Base-by-base conservation (phyloP, 2,888 invertebrate species). In the Hydroisotoma schaefferi region DNA sequence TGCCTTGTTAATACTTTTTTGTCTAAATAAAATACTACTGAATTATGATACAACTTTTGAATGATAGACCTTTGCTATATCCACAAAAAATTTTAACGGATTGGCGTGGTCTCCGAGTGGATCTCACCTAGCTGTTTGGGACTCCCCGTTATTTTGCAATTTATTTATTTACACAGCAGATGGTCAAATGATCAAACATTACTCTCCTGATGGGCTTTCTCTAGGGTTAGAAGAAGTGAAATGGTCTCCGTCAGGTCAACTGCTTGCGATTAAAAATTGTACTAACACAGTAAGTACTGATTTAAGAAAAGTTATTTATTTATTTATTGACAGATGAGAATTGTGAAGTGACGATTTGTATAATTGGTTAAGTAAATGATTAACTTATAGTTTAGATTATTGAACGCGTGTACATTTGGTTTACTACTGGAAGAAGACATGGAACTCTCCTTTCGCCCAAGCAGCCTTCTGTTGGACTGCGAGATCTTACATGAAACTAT, bases 321-420 rank as follows among this genome's bases (percentile, higher is more conserved):
- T 10, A 33, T 33, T 33, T 15, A 10, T 33, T 33, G 33, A 33
- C 33, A 33, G 15, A 10, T 6, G 15, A 40, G 15, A 18, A 40
- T 40, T 40, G 20, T 33, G n/a, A n/a, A n/a, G n/a, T n/a, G n/a
- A n/a, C n/a, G n/a, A n/a, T n/a, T n/a, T n/a, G n/a, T n/a, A n/a
- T n/a, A n/a, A n/a, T n/a, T n/a, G n/a, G n/a, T n/a, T n/a, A n/a
- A n/a, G n/a, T 40, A 18, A 18, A 40, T 40, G 15, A 15, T 8
- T 10, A 15, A 8, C 5, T 40, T 40, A 4, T 20, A 40, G 40
- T 15, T 40, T 4, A 5, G 40, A 15, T 18, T 68, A 15, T 52
- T 68, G 26, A 68, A 68, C 57, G 55, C 56, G n/a, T 38, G 61
- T 2, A 61, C 65, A 2, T 66, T 61, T 28, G 68, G 65, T 20